phyloP scores from a whole-genome alignment of 1,140 invertebrate species.

The Trichomalopsis sarcophagae region DNA sequence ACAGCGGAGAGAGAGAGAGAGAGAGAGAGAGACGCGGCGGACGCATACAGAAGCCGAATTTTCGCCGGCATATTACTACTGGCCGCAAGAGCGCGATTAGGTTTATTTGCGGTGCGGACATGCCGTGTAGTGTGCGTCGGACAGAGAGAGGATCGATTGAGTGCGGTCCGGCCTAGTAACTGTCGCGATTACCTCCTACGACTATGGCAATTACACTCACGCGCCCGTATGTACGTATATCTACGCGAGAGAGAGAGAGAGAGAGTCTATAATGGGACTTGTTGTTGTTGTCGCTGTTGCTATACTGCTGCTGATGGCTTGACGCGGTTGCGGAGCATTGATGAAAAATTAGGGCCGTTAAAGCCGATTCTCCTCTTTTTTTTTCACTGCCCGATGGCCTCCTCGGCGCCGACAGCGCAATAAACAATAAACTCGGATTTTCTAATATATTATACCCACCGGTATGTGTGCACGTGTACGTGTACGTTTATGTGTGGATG shows the following conservation, averaged over 20 bases:
- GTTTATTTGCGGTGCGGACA: conserved; percentile 67
- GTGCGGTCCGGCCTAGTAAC: not conserved
- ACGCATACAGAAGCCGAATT: conserved; percentile 13
- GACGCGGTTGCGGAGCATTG: too few species aligned
- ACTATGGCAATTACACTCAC: conserved; percentile 32
- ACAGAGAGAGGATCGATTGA: too few species aligned
- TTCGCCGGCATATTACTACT: conserved; percentile 54
- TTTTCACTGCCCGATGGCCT: not conserved
- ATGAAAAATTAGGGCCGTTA: too few species aligned
- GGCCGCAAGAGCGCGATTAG: conserved; percentile 67
- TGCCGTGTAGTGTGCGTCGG: too few species aligned
- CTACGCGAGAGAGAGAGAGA: too few species aligned
- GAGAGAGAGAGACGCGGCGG: not conserved
- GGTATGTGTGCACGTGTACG: not conserved
- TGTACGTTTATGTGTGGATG: not conserved
- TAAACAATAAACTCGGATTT: conserved; percentile 48
- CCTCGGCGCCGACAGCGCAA: conserved; percentile 18
- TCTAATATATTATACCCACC: conserved; percentile 33
- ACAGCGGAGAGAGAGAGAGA: conserved; percentile 28
- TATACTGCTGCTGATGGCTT: too few species aligned
- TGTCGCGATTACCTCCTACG: not conserved
- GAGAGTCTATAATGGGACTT: too few species aligned
- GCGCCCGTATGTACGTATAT: too few species aligned
- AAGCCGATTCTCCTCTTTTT: too few species aligned
- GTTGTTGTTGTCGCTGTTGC: too few species aligned